A percentile compares a stretch with the other conserved stretches of the same genome.
phyloP scores from a whole-genome alignment of 2,888 invertebrate genomes.

The Venusia cambrica region DNA sequence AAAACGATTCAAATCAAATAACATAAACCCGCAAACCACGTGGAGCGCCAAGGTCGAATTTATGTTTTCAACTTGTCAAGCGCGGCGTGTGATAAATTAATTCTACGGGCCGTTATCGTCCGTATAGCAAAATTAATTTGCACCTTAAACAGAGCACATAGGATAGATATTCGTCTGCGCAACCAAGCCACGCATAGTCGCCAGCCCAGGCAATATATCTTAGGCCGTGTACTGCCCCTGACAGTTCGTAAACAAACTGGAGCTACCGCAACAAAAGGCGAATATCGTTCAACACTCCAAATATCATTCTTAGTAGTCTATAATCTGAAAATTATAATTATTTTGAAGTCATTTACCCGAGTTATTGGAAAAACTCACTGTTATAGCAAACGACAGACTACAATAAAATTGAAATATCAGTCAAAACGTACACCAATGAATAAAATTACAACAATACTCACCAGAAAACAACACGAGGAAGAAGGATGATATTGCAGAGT shows the following conservation, averaged over 20 bases:
- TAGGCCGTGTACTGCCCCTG: constrained; percentile 81
- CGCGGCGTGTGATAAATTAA: constrained; percentile 81
- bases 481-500: constrained; percentile 59
- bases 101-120: constrained; percentile 78
- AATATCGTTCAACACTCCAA: constrained; percentile 44
- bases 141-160: constrained; percentile 34
- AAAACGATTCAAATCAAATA: constrained; percentile 46
- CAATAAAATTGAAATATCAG: constrained; percentile 31
- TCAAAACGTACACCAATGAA: constrained; percentile 25
- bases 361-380: too few relatives aligned
- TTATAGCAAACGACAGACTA: constrained; percentile 32
- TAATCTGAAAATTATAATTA: too few relatives aligned
- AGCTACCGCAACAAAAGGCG: constrained; percentile 76
- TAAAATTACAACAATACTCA: constrained; percentile 45
- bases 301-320: too few relatives aligned
- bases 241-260: constrained; percentile 82
- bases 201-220: constrained; percentile 82
- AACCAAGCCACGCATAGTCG: constrained; percentile 74
- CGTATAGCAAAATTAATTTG: constrained; percentile 29
- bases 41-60: constrained; percentile 81
- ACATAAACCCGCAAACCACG: constrained; percentile 69
- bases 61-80: constrained; percentile 82
- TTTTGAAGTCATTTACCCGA: constrained; percentile 23
- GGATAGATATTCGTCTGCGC: constrained; percentile 45
- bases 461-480: constrained; percentile 63